phyloP scores from a whole-genome alignment of 37 sponge, comb jelly and placozoan species.

The Ianthella basta region DNA sequence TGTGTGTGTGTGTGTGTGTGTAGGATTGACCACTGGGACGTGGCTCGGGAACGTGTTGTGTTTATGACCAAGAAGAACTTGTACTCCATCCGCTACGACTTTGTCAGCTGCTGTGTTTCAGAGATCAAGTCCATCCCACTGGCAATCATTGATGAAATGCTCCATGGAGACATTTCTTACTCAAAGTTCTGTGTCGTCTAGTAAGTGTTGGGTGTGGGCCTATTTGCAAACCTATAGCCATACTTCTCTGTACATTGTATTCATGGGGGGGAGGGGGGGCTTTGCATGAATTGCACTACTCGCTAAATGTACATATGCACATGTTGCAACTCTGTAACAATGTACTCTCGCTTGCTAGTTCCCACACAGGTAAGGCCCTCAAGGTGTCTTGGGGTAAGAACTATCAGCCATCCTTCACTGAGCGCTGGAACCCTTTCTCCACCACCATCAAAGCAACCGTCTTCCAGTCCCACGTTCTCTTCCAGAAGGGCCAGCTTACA shows the following conservation, averaged over 20 bases:
- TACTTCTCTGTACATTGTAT: no score
- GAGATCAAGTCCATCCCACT: constrained; percentile 74
- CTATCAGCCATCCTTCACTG: constrained; percentile 41
- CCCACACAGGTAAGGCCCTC: constrained; percentile 54
- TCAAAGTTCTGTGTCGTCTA: constrained; percentile 45
- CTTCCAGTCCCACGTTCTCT: constrained; percentile 64
- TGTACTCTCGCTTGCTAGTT: constrained; percentile 12
- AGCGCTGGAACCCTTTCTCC: constrained; percentile 78
- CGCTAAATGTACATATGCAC: no score
- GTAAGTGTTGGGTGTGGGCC: constrained; percentile 53
- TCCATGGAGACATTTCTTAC: constrained; percentile 70
- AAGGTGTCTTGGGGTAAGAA: constrained; percentile 56
- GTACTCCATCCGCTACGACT: constrained; percentile 72
- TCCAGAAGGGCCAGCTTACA: constrained; percentile 15
- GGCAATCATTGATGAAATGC: constrained; percentile 13
- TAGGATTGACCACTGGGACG: constrained; percentile 91
- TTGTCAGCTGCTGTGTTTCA: constrained; percentile 49
- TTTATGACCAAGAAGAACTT: constrained; percentile 61
- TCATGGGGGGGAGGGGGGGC: no score
- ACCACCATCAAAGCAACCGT: constrained; percentile 36
- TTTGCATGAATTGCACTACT: no score
- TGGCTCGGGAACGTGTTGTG: constrained; percentile 74
- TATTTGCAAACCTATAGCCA: no score
- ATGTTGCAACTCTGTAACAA: not conserved
- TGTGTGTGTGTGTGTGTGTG: not conserved